A percentile compares a stretch with the other conserved stretches of the same genome.
Conservation (phyloP, 2,113 vertebrate species). For the Pongo abelii region DNA sequence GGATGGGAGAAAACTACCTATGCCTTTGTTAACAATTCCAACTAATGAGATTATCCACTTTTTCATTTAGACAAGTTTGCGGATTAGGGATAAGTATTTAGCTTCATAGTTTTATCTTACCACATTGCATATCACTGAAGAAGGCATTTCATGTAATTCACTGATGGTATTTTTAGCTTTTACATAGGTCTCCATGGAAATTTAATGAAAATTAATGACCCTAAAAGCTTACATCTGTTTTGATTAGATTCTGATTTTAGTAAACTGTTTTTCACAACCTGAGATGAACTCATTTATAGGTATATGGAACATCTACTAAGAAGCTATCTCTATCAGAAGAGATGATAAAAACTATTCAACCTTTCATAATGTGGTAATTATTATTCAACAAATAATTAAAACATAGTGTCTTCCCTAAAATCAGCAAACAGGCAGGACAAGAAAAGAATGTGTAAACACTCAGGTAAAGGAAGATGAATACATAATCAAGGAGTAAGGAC, state of each 20-base stretch:
- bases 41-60: neutral
- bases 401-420: conserved; percentile 37
- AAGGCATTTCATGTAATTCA: neutral
- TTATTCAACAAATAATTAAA: conserved; percentile 70
- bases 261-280: conserved; percentile 55
- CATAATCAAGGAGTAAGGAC: conserved; percentile 20
- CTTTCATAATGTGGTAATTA: conserved; percentile 68
- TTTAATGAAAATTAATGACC: conserved; percentile 59
- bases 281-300: conserved; percentile 51
- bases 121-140: neutral
- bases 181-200: neutral
- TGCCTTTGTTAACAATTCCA: neutral
- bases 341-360: conserved; percentile 62
- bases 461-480: conserved; percentile 44
- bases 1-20: neutral
- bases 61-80: conserved; percentile 19
- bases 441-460: conserved; percentile 58
- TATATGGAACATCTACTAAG: conserved; percentile 5
- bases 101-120: neutral
- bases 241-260: conserved; percentile 61
- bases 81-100: neutral
- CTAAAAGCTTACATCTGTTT: conserved; percentile 63
- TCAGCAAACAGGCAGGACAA: conserved; percentile 50
- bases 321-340: conserved; percentile 39
- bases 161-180: conserved; percentile 47